These are phyloP conservation scores for Parascotia fuliginaria DNA, from an alignment of 2,888 invertebrate genomes.

Conservation along the genomic window DNA sequence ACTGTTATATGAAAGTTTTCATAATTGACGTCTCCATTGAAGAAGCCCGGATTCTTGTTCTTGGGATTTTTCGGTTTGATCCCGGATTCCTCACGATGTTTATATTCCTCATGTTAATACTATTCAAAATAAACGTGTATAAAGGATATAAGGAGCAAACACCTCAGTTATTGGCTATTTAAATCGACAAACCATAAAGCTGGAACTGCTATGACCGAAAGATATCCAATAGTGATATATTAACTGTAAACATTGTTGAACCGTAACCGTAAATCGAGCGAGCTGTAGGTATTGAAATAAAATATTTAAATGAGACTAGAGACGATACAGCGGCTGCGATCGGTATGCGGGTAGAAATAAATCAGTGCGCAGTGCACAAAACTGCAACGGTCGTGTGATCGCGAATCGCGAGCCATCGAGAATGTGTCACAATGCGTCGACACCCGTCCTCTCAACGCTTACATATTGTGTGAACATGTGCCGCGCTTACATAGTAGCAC, in stretches of 20 bases:
- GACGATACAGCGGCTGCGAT: slow-evolving; percentile 40
- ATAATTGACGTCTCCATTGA: neutral
- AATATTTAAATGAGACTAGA: slow-evolving; percentile 50
- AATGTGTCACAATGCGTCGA: slow-evolving; percentile 65
- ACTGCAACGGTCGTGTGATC: slow-evolving; percentile 55
- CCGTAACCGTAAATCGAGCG: slow-evolving; percentile 21
- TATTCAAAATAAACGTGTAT: too few species aligned
- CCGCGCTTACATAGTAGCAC: slow-evolving; percentile 3
- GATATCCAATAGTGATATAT: slow-evolving; percentile 19
- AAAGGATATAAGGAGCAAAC: too few species aligned
- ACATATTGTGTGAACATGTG: slow-evolving; percentile 25
- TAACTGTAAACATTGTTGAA: slow-evolving; percentile 18
- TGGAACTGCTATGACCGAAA: slow-evolving; percentile 9
- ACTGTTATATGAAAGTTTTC: neutral
- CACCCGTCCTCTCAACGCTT: slow-evolving; percentile 49
- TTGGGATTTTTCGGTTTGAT: too few species aligned
- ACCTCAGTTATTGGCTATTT: slow-evolving; percentile 1
- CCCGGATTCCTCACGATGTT: too few species aligned
- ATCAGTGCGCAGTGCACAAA: slow-evolving; percentile 71
- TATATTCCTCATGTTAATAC: too few species aligned
- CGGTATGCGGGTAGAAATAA: slow-evolving; percentile 66
- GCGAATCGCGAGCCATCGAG: slow-evolving; percentile 48
- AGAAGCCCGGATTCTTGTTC: too few species aligned
- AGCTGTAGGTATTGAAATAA: slow-evolving; percentile 36
- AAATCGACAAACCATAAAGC: slow-evolving; percentile 5